These are phyloP conservation scores for Calameuta pallipes DNA, from an alignment of 2,888 invertebrate genomes.

Conservation along the genomic window DNA sequence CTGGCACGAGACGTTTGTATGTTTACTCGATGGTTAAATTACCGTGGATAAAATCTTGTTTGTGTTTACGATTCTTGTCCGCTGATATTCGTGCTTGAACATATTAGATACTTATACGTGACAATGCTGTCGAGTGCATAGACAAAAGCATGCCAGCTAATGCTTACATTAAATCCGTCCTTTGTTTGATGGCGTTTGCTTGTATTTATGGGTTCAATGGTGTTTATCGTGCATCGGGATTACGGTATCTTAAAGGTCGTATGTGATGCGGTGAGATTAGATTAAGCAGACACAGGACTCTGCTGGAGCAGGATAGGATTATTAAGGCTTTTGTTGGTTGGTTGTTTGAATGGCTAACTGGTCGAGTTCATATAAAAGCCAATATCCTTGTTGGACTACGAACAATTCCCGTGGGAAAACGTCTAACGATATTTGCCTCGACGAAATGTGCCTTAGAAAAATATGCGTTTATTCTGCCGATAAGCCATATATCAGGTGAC, in stretches of 20 bases:
- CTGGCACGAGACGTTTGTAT: background rate
- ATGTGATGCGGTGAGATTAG: background rate
- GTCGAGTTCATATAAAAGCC: background rate
- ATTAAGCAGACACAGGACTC: background rate
- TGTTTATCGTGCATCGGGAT: background rate
- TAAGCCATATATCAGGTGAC: background rate
- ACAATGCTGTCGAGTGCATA: background rate
- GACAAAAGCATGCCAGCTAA: background rate
- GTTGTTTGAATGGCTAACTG: background rate
- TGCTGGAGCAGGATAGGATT: background rate
- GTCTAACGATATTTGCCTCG: background rate
- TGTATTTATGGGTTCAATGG: background rate
- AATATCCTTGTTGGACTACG: constrained; percentile 3
- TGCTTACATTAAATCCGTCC: background rate
- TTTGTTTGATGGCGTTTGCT: background rate
- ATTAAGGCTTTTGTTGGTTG: background rate
- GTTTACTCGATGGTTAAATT: background rate
- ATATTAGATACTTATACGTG: background rate
- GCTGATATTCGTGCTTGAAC: background rate
- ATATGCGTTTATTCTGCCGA: background rate
- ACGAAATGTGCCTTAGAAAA: background rate
- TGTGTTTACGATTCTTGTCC: background rate
- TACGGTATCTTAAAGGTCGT: background rate
- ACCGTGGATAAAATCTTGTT: background rate
- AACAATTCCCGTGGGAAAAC: background rate